A percentile compares a stretch with the other conserved stretches of the same genome.
phyloP scores from a whole-genome alignment of 2,797 vertebrate genomes.

The Tokudaia muenninki region DNA sequence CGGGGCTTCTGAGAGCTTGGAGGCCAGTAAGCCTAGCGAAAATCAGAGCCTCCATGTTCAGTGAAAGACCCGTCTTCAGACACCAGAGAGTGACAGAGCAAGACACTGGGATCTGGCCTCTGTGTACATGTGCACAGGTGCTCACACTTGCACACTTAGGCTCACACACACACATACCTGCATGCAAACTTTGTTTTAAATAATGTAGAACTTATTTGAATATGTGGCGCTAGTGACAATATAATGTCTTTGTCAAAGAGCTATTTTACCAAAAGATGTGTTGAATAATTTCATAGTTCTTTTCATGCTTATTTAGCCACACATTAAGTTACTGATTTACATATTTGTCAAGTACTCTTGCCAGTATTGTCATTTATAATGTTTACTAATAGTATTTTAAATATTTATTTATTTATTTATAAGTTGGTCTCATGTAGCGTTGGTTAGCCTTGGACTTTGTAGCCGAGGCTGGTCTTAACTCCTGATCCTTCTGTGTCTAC shows the following conservation, averaged over 20 bases:
- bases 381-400: not conserved
- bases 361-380: not conserved
- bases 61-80: not conserved
- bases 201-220: constrained; percentile 3
- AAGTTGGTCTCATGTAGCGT: not conserved
- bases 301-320: constrained; percentile 31
- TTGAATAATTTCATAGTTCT: not conserved
- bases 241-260: not conserved
- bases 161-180: not conserved
- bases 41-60: not conserved
- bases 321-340: constrained; percentile 22
- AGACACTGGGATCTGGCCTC: not conserved
- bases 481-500: not conserved
- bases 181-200: not conserved
- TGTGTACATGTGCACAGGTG: too few species aligned
- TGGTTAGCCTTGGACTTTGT: not conserved
- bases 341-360: constrained; percentile 3
- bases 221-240: not conserved
- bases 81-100: not conserved
- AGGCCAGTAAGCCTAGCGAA: not conserved
- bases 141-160: not conserved
- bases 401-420: not conserved
- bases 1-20: not conserved
- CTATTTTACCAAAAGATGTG: not conserved
- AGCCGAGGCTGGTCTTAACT: not conserved